A percentile compares a stretch with the other conserved stretches of the same genome.
Evolutionary conservation across 2,113 vertebrate genomes (phyloP).

Genomic region (Phainopepla nitens): DNA sequence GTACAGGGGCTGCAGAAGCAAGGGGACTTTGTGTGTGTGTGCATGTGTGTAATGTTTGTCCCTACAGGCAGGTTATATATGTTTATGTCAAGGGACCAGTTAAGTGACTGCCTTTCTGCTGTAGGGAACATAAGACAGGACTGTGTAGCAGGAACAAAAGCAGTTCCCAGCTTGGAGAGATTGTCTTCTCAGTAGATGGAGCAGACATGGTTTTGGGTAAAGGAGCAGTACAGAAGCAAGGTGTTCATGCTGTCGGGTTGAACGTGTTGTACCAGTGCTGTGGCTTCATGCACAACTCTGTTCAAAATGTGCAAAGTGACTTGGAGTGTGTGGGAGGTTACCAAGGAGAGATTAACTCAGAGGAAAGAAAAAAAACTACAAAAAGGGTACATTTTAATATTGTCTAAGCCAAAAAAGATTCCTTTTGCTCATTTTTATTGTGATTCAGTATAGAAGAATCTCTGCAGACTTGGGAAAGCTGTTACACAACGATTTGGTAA

Average conservation of each 20-base stretch:
- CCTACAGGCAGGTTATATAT: neutral
- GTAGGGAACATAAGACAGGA: neutral
- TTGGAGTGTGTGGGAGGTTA: conserved; percentile 23
- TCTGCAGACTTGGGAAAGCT: neutral
- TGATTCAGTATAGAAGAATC: neutral
- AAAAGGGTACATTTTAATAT: neutral
- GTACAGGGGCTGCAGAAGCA: neutral
- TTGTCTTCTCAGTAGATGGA: neutral
- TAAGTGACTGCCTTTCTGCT: neutral
- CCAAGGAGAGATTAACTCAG: neutral
- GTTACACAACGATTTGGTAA: neutral
- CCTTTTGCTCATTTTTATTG: neutral
- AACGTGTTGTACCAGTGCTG: rapidly evolving
- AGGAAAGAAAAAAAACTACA: neutral
- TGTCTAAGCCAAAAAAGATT: neutral
- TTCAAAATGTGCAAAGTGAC: neutral
- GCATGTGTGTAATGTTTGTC: neutral
- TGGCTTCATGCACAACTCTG: neutral
- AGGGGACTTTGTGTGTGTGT: neutral
- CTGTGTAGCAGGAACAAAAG: neutral
- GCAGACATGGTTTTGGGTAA: neutral
- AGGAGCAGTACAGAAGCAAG: neutral
- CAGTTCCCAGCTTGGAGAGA: neutral
- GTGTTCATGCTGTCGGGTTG: neutral
- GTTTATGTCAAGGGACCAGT: neutral